Percentiles rank a stretch among this genome's conserved stretches.
phyloP scores from a whole-genome alignment of 2,113 vertebrate species.

The Centropus bengalensis region DNA sequence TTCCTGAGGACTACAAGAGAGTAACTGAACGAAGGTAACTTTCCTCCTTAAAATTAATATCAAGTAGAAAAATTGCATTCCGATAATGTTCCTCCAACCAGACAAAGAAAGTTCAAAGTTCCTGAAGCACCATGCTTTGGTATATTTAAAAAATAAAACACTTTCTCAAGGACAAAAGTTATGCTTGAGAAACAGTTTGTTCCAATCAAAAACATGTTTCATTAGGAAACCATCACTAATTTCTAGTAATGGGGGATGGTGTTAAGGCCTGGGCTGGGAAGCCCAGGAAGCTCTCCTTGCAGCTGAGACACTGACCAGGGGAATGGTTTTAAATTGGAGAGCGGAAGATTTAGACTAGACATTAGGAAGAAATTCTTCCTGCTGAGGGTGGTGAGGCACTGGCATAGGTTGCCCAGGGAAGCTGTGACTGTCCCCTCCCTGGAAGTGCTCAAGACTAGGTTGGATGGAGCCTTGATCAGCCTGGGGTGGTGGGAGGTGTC shows the following conservation, averaged over 20 bases:
- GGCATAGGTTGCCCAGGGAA: no score
- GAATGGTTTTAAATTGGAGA: no score
- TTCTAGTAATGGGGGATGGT: not conserved
- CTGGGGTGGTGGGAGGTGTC: no score
- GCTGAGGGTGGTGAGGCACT: no score
- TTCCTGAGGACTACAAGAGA: not conserved
- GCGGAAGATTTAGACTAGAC: no score
- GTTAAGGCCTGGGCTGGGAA: not conserved
- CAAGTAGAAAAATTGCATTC: not conserved
- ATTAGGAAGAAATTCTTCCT: no score
- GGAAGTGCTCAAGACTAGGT: no score
- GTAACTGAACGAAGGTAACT: not conserved
- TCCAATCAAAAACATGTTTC: not conserved
- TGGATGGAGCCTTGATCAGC: no score
- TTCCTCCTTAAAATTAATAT: not conserved
- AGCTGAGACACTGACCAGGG: not conserved
- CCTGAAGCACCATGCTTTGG: not conserved
- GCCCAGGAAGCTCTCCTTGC: not conserved
- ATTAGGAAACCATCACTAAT: not conserved
- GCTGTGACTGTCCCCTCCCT: no score
- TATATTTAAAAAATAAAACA: not conserved
- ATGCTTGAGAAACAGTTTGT: not conserved
- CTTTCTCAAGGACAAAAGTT: not conserved
- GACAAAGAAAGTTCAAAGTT: not conserved
- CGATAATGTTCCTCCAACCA: not conserved